Conservation (phyloP, 2,888 invertebrate genomes). For the Dasysyrphus albostriatus region DNA sequence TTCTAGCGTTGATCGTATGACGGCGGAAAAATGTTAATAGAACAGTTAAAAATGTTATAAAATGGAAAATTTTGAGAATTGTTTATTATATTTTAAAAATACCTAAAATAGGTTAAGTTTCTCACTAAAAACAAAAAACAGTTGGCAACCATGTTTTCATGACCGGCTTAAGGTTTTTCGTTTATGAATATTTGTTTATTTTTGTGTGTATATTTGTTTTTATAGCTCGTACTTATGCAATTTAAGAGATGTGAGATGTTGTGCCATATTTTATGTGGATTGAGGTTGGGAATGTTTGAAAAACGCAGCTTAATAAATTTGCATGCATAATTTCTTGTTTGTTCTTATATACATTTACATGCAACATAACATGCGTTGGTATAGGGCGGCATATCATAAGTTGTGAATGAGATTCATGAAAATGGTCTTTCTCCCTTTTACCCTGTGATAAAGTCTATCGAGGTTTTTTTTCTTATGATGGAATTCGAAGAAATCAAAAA, state of each 20-base stretch:
- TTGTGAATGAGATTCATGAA: not conserved
- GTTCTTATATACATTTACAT: not conserved
- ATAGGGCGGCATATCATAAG: slow-evolving; percentile 28
- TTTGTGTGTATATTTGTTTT: not conserved
- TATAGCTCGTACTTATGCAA: slow-evolving; percentile 38
- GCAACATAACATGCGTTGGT: slow-evolving; percentile 37
- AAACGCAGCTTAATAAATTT: slow-evolving; percentile 51
- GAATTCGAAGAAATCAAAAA: slow-evolving; percentile 40
- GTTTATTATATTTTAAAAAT: too few species aligned
- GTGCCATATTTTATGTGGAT: slow-evolving; percentile 42
- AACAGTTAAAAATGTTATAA: too few species aligned
- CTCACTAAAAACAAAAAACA: not conserved
- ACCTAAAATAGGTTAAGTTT: too few species aligned
- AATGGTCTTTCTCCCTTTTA: not conserved
- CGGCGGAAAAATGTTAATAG: too few species aligned
- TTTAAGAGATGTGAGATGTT: not conserved
- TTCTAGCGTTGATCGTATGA: too few species aligned
- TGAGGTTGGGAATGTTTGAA: slow-evolving; percentile 54
- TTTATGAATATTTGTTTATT: not conserved
- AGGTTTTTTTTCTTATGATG: slow-evolving; percentile 18
- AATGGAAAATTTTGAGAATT: too few species aligned
- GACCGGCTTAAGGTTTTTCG: slow-evolving; percentile 7
- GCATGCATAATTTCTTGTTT: slow-evolving; percentile 20
- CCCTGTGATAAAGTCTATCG: slow-evolving; percentile 21
- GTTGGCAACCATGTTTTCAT: not conserved